Base-by-base conservation (phyloP, 1,140 invertebrate species). In the Cherax destructor region DNA sequence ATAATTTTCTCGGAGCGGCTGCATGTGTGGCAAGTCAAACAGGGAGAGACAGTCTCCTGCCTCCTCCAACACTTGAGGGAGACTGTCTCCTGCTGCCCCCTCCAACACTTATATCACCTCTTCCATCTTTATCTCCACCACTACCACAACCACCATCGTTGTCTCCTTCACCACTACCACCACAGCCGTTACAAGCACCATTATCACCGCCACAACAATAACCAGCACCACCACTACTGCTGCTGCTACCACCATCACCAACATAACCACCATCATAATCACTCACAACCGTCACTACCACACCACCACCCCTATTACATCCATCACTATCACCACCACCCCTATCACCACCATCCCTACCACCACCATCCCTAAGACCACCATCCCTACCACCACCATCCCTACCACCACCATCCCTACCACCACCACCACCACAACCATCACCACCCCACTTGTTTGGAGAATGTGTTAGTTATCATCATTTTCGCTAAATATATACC, bases 1-100 rank as follows among this genome's bases (percentile, higher is more conserved):
- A 88, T 88, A 88, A 88, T 88, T 88, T 88, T 88, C 86, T 88
- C 76, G 59, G 86, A 69, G 78, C 59, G 86, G 61, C 86, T 88
- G 80, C 86, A 88, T 88, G 86, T 88, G 86, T 88, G 86, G 86
- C 86, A 74, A 81, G 61, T 72, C 86, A 78, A 81, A 79, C 77
- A 88, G 86, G 86, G 69, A 6, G n/a, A 11, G 61, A 65, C 13
- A 65, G 61, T 18, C 10, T 21, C 61, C 13, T 21, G 56, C 56
- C 61, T 65, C 61, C 21, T 18, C 21, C 61, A 65, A 11, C 61
- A 65, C 61, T 41, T 41, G 30, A 41, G 30, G 2, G 30, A 41
- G 30, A 41, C 30, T n/a, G 18, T 18, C 16, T 3, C 61, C 61
- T 18, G 18, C 61, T 21, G 18, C 61, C 21, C 2, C 61, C 61